Conservation (phyloP, 2,113 vertebrate species). For the Noctilio leporinus region DNA sequence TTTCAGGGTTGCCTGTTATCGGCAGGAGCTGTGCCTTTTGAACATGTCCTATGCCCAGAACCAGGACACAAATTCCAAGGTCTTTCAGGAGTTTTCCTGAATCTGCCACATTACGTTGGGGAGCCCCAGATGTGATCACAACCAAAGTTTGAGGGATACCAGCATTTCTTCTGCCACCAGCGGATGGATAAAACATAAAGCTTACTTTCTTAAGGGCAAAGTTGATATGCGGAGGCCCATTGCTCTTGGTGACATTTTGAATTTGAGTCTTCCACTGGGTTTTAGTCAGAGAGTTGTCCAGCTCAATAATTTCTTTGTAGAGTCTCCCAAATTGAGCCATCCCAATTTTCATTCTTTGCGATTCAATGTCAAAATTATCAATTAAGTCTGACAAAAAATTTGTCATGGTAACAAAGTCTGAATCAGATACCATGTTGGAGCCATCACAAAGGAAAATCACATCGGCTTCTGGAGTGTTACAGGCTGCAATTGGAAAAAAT, state of each 20-base stretch:
- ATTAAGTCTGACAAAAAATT: slow-evolving; percentile 68
- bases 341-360: slow-evolving; percentile 62
- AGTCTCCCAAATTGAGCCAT: slow-evolving; percentile 65
- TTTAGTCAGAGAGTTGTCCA: slow-evolving; percentile 33
- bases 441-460: slow-evolving; percentile 77
- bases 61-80: slow-evolving; percentile 65
- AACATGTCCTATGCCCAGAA: slow-evolving; percentile 63
- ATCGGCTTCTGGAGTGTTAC: slow-evolving; percentile 58
- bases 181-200: slow-evolving; percentile 21
- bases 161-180: slow-evolving; percentile 58
- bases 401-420: slow-evolving; percentile 64
- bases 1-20: slow-evolving; percentile 65
- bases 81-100: slow-evolving; percentile 55
- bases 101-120: slow-evolving; percentile 26
- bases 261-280: slow-evolving; percentile 48
- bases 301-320: slow-evolving; percentile 57
- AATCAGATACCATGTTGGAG: slow-evolving; percentile 59
- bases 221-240: slow-evolving; percentile 1
- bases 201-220: slow-evolving; percentile 53
- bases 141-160: slow-evolving; percentile 71
- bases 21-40: slow-evolving; percentile 61
- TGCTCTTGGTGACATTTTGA: slow-evolving; percentile 12
- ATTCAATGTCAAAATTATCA: slow-evolving; percentile 53
- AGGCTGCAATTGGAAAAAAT: slow-evolving; percentile 61
- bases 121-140: slow-evolving; percentile 60